Conservation (phyloP, 2,888 invertebrate species). For the Lumbricus terrestris region DNA sequence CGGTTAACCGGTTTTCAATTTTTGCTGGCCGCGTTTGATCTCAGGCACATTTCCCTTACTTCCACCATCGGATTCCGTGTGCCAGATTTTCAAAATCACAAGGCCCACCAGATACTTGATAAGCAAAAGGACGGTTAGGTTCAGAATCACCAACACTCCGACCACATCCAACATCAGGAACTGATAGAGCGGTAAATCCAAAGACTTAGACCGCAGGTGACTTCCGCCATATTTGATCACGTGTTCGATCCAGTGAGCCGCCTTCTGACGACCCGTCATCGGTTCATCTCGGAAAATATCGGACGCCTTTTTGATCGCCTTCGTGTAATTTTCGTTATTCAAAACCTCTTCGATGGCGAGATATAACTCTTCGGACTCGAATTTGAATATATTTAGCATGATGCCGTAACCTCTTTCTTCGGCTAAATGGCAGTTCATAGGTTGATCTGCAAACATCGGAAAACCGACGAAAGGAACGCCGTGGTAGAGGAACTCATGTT, state of each 20-base stretch:
- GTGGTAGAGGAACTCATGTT: slow-evolving; percentile 29
- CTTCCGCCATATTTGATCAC: slow-evolving; percentile 43
- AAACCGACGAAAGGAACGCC: slow-evolving; percentile 28
- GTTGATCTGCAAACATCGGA: slow-evolving; percentile 23
- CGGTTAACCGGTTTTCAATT: not conserved
- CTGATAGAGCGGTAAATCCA: slow-evolving; percentile 40
- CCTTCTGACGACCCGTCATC: slow-evolving; percentile 36
- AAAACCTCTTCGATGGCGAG: slow-evolving; percentile 33
- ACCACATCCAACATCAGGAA: slow-evolving; percentile 38
- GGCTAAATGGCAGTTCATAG: slow-evolving; percentile 16
- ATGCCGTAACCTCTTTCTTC: slow-evolving; percentile 37
- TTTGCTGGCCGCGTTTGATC: no score
- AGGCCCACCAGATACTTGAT: not conserved
- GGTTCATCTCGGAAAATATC: slow-evolving; percentile 31
- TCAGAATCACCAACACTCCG: slow-evolving; percentile 23
- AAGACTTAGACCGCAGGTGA: slow-evolving; percentile 39
- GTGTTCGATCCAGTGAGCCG: slow-evolving; percentile 44
- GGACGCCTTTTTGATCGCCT: slow-evolving; percentile 36
- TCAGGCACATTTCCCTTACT: no score
- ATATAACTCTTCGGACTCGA: slow-evolving; percentile 34
- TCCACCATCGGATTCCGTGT: no score
- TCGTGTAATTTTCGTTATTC: slow-evolving; percentile 29
- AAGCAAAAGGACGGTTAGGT: no score
- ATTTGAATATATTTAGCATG: slow-evolving; percentile 31
- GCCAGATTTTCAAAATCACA: not conserved